Base-by-base conservation (phyloP, 2,113 vertebrate species). In the Panurus biarmicus region DNA sequence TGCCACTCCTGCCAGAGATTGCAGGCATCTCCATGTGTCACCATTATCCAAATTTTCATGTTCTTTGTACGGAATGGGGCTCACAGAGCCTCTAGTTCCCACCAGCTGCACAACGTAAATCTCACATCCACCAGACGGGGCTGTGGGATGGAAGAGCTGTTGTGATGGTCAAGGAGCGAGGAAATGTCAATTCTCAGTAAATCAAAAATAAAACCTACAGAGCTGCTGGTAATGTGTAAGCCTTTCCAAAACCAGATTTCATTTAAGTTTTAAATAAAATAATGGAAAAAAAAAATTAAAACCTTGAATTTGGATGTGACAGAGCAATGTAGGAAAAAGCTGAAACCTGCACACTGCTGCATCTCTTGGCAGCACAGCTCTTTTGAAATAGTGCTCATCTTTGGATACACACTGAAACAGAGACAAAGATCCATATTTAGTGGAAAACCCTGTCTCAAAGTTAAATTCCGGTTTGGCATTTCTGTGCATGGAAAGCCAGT, bases 121-220 rank as follows among this genome's bases (percentile, higher is more conserved):
- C 65, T 47, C 36, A 15, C 4, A 14, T 21, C 50, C 60, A 17
- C 4, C 21, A 92, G 54, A 50, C n/a, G n/a, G n/a, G n/a, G n/a
- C n/a, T 53, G 28, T 40, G 33, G 35, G 50, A 19, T 60, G 38
- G n/a, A 65, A 57, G 47, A 65, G 7, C 36, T 51, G 23, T 42
- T 65, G 42, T 12, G 17, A 22, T 2, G 2, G 42, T 40, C 26
- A 42, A 56, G 45, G 60, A 67, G 60, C 0, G 0, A 17, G 45
- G 64, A 77, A 70, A n/a, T 25, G 47, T 31, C 45, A 19, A 5
- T 72, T 86, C 44, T 42, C 62, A 51, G 35, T 28, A 80, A 77
- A 56, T 20, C 3, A 48, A 56, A 77, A 77, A 50, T 23, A 31
- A 83, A 84, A 45, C 18, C 29, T 44, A 15, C 12, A 38, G 47